These are phyloP conservation scores for Lophura swinhoii DNA, from an alignment of 2,797 vertebrate genomes.

Conservation along the genomic window DNA sequence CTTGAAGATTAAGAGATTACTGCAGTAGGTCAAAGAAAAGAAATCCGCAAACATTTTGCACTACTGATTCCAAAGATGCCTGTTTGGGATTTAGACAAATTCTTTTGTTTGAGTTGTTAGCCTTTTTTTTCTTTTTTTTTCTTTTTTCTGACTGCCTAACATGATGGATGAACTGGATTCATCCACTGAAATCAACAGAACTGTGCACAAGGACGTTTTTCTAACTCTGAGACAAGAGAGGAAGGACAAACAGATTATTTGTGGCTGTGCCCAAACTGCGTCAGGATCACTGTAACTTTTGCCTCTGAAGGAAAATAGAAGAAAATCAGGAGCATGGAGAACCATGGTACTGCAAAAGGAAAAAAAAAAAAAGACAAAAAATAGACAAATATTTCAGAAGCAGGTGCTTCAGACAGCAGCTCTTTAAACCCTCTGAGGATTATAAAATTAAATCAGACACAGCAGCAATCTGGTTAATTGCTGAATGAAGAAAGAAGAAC, in stretches of 20 bases:
- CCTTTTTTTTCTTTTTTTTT: background rate
- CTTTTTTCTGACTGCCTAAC: slow-evolving; percentile 60
- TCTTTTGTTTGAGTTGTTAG: slow-evolving; percentile 65
- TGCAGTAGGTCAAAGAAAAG: slow-evolving; percentile 74
- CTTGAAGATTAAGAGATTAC: slow-evolving; percentile 79
- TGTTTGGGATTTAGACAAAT: slow-evolving; percentile 85
- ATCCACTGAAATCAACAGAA: slow-evolving; percentile 69
- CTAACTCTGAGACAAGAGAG: slow-evolving; percentile 10
- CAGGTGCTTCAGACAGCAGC: slow-evolving; percentile 60
- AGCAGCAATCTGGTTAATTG: slow-evolving; percentile 73
- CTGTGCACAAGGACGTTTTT: slow-evolving; percentile 60
- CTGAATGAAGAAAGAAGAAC: slow-evolving; percentile 49
- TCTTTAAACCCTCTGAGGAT: slow-evolving; percentile 47
- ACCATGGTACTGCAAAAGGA: slow-evolving; percentile 14
- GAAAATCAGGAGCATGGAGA: slow-evolving; percentile 8
- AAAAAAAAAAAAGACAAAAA: background rate
- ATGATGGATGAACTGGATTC: slow-evolving; percentile 82
- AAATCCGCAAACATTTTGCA: slow-evolving; percentile 83
- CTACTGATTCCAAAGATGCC: slow-evolving; percentile 88
- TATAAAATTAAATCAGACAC: slow-evolving; percentile 49
- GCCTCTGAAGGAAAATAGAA: slow-evolving; percentile 44
- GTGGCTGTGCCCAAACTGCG: slow-evolving; percentile 47
- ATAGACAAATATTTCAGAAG: slow-evolving; percentile 52
- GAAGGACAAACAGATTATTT: slow-evolving; percentile 40
- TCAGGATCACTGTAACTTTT: slow-evolving; percentile 51